Evolutionary conservation across 2,113 vertebrate species (phyloP).

Genomic region (Harpagus bidentatus): DNA sequence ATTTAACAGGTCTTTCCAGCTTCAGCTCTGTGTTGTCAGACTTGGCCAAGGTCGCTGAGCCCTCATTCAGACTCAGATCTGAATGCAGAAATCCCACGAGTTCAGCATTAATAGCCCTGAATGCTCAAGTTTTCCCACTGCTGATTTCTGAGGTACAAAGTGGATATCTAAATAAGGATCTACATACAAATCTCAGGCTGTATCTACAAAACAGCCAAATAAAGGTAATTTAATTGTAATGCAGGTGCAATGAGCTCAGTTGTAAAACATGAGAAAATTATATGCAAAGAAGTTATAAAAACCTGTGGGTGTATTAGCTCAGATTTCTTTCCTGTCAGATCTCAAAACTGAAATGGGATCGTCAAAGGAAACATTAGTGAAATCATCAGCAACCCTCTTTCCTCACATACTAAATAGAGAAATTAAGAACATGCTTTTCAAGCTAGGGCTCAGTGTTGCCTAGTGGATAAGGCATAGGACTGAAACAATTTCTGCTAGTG

Average conservation of each 20-base stretch:
- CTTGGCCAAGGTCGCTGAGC: neutral
- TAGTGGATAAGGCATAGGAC: neutral
- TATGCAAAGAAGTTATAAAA: neutral
- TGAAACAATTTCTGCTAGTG: neutral
- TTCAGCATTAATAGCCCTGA: neutral
- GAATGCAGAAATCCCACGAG: neutral
- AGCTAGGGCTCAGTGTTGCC: fast-evolving
- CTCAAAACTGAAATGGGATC: neutral
- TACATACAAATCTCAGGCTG: neutral
- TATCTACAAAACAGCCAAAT: neutral
- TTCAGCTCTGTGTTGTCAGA: neutral
- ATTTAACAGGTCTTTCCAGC: neutral
- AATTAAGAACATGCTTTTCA: neutral
- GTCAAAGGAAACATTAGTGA: neutral
- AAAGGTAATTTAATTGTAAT: neutral
- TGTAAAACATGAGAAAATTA: neutral
- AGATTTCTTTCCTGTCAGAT: neutral
- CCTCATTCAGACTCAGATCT: neutral
- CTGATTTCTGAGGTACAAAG: neutral
- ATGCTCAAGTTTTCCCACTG: neutral
- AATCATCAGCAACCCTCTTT: neutral
- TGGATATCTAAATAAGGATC: neutral
- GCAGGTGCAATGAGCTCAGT: neutral
- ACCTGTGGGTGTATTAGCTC: neutral
- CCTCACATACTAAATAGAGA: neutral